Evolutionary conservation across 2,888 invertebrate species (phyloP), one percentile per base, ranked within the genome.

Genomic region (Sesia apiformis): DNA sequence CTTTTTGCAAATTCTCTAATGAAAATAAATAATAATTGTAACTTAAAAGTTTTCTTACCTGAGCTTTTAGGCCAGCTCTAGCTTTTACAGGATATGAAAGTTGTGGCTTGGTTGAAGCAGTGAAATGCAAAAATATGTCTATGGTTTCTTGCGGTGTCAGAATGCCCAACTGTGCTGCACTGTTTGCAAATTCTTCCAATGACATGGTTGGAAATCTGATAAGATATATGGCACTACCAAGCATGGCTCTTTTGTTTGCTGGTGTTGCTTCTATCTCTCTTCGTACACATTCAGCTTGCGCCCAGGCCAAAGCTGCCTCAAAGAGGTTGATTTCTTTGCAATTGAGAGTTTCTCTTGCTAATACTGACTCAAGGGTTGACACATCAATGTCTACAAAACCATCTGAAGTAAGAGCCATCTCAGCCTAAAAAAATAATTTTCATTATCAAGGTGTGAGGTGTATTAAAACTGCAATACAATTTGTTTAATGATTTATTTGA

Each of bases 361-460:
- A 91, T 65, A 98, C 97, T 57, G 96, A 96, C 81, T 97, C 96
- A 67, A 98, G 91, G 39, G 98, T 98, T 64, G 96, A 95, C 69
- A 95, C 93, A 84, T 98, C 98, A 74, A 98, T 97, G 79, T 98
- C 98, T 63, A 96, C 95, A 90, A 98, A 98, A 65, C 98, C 98
- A 74, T 98, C 98, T 0, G 98, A 97, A 65, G 94, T 94, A 67
- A 98, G 92, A 56, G 98, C 98, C 94, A 98, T 96, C 90, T 98
- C 97, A 74, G 98, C 98, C 95, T 96, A 84, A 60, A 87, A 90
- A 55, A 51, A 40, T 49, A 46, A 6, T 38, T 51, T 40, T 38
- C 51, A 38, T 42, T 40, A 50, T 55, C 40, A 49, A 4, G 46
- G 38, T 52, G 49, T 8, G 40, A 49, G 49, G 52, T 52, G 7